Evolutionary conservation across 2,113 vertebrate species (phyloP).

Genomic region (Tetrao urogallus): DNA sequence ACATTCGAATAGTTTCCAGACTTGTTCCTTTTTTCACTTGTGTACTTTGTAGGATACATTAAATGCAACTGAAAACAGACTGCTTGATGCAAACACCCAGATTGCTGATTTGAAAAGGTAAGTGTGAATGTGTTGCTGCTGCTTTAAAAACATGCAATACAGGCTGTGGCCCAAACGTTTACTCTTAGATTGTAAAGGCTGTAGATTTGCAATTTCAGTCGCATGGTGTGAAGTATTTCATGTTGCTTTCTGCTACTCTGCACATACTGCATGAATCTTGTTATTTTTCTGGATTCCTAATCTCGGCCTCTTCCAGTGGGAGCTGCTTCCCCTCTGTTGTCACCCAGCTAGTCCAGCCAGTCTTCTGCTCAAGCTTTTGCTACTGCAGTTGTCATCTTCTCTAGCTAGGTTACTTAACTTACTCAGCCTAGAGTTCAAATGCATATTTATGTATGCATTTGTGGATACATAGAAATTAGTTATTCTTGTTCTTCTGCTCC

Average conservation of each 20-base stretch:
- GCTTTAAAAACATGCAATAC: background rate
- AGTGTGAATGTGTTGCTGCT: conserved; percentile 5
- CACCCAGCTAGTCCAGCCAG: background rate
- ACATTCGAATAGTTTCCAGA: background rate
- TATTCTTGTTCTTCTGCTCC: background rate
- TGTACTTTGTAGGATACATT: conserved; percentile 83
- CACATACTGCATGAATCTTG: background rate
- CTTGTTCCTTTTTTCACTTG: background rate
- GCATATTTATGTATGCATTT: background rate
- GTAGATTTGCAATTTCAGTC: background rate
- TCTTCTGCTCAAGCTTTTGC: background rate
- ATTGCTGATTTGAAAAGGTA: conserved; percentile 95
- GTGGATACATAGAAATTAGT: background rate
- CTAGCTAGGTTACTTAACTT: background rate
- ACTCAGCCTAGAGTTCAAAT: background rate
- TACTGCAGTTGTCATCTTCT: background rate
- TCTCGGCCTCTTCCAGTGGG: background rate
- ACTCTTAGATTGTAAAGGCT: background rate
- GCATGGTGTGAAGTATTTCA: background rate
- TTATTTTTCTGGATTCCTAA: background rate
- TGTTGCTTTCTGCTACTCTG: background rate
- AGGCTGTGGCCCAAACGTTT: background rate
- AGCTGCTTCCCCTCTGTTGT: background rate
- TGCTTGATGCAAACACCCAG: conserved; percentile 86
- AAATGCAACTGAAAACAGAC: conserved; percentile 88